Percentiles rank a stretch among this genome's conserved stretches.
These are phyloP conservation scores for Drosophila simulans DNA, from an alignment of 1,140 invertebrate species.

Conservation along the genomic window DNA sequence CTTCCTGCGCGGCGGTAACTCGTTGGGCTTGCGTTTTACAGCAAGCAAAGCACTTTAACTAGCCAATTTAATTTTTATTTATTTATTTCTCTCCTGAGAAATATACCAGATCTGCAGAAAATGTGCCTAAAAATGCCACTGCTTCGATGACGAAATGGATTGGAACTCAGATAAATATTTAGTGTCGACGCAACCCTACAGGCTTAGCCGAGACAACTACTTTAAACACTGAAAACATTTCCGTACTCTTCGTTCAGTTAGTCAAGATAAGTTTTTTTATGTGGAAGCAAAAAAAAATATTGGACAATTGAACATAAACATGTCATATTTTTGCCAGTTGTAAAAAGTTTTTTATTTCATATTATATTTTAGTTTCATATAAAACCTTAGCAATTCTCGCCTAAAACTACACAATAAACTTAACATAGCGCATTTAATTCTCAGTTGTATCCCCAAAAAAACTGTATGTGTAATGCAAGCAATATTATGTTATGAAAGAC, in stretches of 20 bases:
- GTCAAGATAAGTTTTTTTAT: neutral
- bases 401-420: constrained; percentile 83
- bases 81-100: neutral
- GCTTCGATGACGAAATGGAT: too few species aligned
- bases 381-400: constrained; percentile 70
- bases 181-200: too few species aligned
- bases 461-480: constrained; percentile 13
- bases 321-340: constrained; percentile 61
- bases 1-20: neutral
- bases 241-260: too few species aligned
- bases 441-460: constrained; percentile 31
- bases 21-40: neutral
- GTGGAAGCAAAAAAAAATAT: neutral
- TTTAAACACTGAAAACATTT: too few species aligned
- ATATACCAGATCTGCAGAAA: too few species aligned
- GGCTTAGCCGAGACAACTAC: too few species aligned
- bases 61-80: neutral
- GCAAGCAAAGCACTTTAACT: constrained; percentile 3
- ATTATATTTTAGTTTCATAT: constrained; percentile 45
- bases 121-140: too few species aligned
- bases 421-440: constrained; percentile 71
- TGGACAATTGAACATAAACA: neutral
- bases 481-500: constrained; percentile 72
- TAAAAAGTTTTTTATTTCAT: constrained; percentile 67
- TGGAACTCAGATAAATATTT: too few species aligned